Percentiles rank a stretch among this genome's conserved stretches.
These are phyloP conservation scores for Dromaius novaehollandiae DNA, from an alignment of 2,113 vertebrate species.

Conservation along the genomic window DNA sequence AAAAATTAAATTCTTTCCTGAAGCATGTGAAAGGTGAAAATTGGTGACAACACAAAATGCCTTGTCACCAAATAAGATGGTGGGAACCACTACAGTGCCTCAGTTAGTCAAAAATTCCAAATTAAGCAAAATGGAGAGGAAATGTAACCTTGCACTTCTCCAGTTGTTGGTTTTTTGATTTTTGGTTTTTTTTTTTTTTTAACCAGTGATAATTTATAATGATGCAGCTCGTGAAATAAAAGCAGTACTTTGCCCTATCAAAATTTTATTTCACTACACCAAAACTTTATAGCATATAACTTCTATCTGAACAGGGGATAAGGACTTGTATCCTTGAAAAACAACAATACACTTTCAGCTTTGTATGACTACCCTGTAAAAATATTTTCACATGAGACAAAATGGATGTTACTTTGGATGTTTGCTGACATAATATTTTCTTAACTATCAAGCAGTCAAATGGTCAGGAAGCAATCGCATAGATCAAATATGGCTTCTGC, in stretches of 20 bases:
- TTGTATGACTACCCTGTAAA: not conserved
- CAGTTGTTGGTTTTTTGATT: not conserved
- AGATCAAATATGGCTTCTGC: not conserved
- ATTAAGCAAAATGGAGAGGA: not conserved
- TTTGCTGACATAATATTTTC: not conserved
- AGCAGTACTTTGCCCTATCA: not conserved
- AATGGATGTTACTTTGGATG: not conserved
- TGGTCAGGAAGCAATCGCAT: not conserved
- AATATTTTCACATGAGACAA: not conserved
- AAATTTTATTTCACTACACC: not conserved
- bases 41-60: too few relatives aligned
- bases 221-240: not conserved
- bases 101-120: not conserved
- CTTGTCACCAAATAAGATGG: too few relatives aligned
- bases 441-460: not conserved
- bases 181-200: not conserved
- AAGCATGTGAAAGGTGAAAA: too few relatives aligned
- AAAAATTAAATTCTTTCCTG: too few relatives aligned
- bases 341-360: not conserved
- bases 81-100: too few relatives aligned
- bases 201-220: constrained; percentile 2
- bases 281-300: not conserved
- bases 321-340: not conserved
- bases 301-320: not conserved
- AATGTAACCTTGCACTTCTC: not conserved